These are phyloP conservation scores for Limnephilus marmoratus DNA, from an alignment of 2,888 invertebrate genomes.

Conservation along the genomic window DNA sequence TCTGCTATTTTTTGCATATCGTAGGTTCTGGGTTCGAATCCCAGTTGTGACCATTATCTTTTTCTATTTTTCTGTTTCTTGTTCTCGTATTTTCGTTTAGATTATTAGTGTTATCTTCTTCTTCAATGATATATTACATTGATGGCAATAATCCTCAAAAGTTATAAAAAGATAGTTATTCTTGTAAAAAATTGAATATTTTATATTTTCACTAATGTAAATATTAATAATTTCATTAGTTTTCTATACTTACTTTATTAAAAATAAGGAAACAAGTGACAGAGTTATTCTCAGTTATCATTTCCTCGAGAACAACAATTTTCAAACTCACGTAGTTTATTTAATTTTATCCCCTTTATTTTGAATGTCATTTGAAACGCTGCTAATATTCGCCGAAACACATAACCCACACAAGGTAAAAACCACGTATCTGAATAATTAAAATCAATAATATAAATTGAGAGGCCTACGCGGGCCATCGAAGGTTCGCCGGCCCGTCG, in stretches of 20 bases:
- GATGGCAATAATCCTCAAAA: too few relatives aligned
- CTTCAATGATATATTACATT: too few relatives aligned
- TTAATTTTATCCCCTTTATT: neutral
- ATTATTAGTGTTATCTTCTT: too few relatives aligned
- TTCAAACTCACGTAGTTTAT: neutral
- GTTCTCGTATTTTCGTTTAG: too few relatives aligned
- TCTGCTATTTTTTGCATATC: too few relatives aligned
- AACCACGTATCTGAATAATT: neutral
- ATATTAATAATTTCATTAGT: neutral
- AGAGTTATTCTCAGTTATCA: neutral
- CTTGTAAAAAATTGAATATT: too few relatives aligned
- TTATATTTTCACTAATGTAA: too few relatives aligned
- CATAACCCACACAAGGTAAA: neutral
- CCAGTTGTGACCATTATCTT: too few relatives aligned
- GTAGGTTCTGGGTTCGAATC: too few relatives aligned
- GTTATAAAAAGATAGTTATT: too few relatives aligned
- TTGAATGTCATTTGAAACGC: neutral
- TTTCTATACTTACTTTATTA: neutral
- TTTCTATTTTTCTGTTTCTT: too few relatives aligned
- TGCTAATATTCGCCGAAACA: neutral
- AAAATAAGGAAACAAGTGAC: neutral
- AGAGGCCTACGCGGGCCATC: neutral
- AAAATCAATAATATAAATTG: neutral
- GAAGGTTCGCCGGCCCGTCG: slow-evolving; percentile 11
- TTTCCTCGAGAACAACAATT: too few relatives aligned